These are phyloP conservation scores for Brachyopa scutellaris DNA, from an alignment of 2,888 invertebrate genomes.

Conservation along the genomic window DNA sequence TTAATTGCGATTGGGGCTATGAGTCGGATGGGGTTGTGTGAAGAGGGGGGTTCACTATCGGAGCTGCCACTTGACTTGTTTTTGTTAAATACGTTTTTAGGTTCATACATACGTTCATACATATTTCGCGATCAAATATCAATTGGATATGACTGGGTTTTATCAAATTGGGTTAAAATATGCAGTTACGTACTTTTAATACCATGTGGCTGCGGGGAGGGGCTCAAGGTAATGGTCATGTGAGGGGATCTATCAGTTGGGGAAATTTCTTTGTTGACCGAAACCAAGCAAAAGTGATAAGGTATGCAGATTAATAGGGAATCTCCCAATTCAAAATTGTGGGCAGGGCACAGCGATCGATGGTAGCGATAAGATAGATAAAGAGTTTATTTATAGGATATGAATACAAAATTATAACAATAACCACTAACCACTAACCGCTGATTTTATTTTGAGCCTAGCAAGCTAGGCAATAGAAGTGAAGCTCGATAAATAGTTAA, in stretches of 20 bases:
- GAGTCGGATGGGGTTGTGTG: too few species aligned
- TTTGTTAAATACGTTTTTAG: too few species aligned
- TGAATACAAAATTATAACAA: too few species aligned
- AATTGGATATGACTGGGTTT: not conserved
- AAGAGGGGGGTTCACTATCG: not conserved
- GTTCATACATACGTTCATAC: too few species aligned
- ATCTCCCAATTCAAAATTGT: slow-evolving; percentile 7
- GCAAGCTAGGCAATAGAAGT: too few species aligned
- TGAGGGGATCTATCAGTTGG: slow-evolving; percentile 1
- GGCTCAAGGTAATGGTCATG: slow-evolving; percentile 12
- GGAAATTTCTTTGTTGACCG: slow-evolving; percentile 8
- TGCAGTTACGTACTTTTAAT: not conserved
- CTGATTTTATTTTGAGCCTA: too few species aligned
- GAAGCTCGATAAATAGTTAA: too few species aligned
- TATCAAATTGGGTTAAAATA: not conserved
- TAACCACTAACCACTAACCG: too few species aligned
- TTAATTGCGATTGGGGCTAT: not conserved
- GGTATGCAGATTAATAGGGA: not conserved
- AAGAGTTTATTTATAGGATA: too few species aligned
- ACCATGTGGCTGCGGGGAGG: not conserved
- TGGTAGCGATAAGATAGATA: too few species aligned
- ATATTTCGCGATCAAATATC: too few species aligned
- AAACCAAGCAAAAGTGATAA: not conserved
- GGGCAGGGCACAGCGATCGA: too few species aligned
- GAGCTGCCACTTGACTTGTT: slow-evolving; percentile 5